Percentiles rank a stretch among this genome's conserved stretches.
phyloP scores from a whole-genome alignment of 2,113 vertebrate genomes.

The Eulacestoma nigropectus region DNA sequence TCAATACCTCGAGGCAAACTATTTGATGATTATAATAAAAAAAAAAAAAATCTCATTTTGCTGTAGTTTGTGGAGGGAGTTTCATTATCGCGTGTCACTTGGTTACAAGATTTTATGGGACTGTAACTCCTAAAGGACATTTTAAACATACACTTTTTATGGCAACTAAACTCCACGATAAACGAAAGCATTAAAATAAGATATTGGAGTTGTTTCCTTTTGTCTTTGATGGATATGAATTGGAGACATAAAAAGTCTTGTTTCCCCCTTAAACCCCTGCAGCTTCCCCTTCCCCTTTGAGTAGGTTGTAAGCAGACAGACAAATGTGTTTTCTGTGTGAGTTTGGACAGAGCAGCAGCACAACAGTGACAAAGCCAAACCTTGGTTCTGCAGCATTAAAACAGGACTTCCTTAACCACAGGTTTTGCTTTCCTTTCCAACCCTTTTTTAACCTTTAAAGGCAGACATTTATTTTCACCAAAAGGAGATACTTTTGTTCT shows the following conservation, averaged over 20 bases:
- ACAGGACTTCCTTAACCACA: neutral
- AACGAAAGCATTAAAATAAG: conserved; percentile 71
- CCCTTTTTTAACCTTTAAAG: neutral
- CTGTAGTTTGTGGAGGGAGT: conserved; percentile 61
- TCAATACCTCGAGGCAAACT: conserved; percentile 60
- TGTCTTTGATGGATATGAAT: conserved; percentile 69
- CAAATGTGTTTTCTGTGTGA: neutral
- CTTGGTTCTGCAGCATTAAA: neutral
- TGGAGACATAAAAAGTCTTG: neutral
- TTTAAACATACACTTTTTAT: conserved; percentile 69
- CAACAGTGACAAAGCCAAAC: neutral
- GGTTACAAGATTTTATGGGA: conserved; percentile 70
- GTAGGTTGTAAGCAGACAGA: neutral
- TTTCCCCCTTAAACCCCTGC: neutral
- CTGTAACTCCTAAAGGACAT: conserved; percentile 59
- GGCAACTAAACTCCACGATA: conserved; percentile 65
- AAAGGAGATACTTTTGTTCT: neutral
- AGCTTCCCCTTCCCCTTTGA: neutral
- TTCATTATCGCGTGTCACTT: conserved; percentile 66
- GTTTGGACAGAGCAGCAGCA: neutral
- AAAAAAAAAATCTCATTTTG: conserved; percentile 61
- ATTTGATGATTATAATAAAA: conserved; percentile 71
- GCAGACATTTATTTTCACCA: neutral
- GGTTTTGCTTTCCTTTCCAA: neutral
- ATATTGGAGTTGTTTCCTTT: conserved; percentile 63